These are phyloP conservation scores for Xestia ashworthii DNA, from an alignment of 2,888 invertebrate species.

Conservation along the genomic window DNA sequence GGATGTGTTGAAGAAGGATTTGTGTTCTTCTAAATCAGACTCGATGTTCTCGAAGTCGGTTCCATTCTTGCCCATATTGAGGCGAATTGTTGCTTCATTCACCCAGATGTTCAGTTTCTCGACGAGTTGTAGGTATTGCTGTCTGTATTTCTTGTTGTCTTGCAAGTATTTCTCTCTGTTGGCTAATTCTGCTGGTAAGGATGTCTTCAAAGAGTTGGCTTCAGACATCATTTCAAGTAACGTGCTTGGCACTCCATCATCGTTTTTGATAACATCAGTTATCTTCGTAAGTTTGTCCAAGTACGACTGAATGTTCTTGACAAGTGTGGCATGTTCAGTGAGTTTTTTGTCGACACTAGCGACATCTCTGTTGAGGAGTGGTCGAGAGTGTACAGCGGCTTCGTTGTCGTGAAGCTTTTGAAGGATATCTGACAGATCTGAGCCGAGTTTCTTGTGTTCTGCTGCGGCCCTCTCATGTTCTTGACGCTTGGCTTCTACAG, in stretches of 20 bases:
- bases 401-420: constrained; percentile 96
- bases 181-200: constrained; percentile 95
- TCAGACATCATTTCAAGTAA: constrained; percentile 96
- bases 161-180: constrained; percentile 95
- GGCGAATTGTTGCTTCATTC: constrained; percentile 94
- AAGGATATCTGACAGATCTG: constrained; percentile 95
- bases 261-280: constrained; percentile 93
- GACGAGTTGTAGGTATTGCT: constrained; percentile 94
- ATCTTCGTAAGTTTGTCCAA: constrained; percentile 93
- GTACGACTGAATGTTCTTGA: constrained; percentile 92
- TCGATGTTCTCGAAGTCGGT: constrained; percentile 97
- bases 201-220: constrained; percentile 94
- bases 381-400: constrained; percentile 95
- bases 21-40: constrained; percentile 96
- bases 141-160: constrained; percentile 94
- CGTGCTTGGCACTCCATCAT: constrained; percentile 95
- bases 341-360: constrained; percentile 95
- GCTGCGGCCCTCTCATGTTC: constrained; percentile 97
- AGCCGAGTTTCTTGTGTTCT: constrained; percentile 96
- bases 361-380: constrained; percentile 94
- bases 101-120: constrained; percentile 96
- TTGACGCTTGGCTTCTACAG: constrained; percentile 96
- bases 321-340: constrained; percentile 93
- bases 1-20: constrained; percentile 94
- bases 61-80: constrained; percentile 95